Conservation (phyloP, 1,140 invertebrate genomes). For the Triops longicaudatus region DNA sequence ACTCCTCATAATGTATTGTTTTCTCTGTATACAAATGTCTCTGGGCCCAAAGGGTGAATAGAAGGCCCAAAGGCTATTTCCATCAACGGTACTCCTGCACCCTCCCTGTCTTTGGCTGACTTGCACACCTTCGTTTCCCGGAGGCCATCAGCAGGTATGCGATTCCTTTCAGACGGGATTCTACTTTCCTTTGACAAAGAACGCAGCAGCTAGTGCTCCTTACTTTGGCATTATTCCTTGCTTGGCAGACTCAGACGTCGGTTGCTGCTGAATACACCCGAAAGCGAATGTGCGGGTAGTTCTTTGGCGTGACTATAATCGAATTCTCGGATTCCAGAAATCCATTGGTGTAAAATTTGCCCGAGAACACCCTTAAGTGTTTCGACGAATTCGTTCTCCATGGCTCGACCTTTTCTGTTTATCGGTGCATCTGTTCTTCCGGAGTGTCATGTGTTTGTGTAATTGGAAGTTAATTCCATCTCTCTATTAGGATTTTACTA, state of each 20-base stretch:
- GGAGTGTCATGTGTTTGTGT: not conserved
- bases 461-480: not conserved
- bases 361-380: not conserved
- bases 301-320: not conserved
- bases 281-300: not conserved
- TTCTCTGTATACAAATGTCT: not conserved
- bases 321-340: not conserved
- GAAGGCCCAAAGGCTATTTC: not conserved
- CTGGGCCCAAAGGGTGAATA: not conserved
- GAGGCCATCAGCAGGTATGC: not conserved
- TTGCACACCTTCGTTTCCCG: not conserved
- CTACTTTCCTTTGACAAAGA: conserved; percentile 12
- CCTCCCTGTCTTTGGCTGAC: not conserved
- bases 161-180: conserved; percentile 11
- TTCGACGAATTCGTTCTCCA: not conserved
- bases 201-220: not conserved
- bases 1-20: no score
- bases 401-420: not conserved
- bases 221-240: not conserved
- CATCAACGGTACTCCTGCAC: not conserved
- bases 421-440: not conserved
- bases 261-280: not conserved
- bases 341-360: not conserved
- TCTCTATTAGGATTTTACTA: not conserved
- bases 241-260: not conserved